Conservation (phyloP, 2,888 invertebrate species). For the Icerya purchasi region DNA sequence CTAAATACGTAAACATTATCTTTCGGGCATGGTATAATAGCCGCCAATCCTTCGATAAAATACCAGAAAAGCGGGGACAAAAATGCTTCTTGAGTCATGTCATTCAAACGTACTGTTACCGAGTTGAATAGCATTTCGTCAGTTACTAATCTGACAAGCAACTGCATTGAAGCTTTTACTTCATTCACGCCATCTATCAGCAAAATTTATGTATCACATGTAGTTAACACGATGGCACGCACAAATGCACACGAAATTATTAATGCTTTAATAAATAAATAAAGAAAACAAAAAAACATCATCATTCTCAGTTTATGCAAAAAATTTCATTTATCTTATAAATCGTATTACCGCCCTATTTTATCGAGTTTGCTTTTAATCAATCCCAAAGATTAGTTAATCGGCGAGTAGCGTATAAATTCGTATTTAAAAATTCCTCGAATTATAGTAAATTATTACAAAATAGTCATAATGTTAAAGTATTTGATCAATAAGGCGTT, state of each 20-base stretch:
- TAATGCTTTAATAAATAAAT: too few relatives aligned
- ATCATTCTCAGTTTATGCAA: too few relatives aligned
- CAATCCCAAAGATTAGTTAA: too few relatives aligned
- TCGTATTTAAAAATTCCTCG: too few relatives aligned
- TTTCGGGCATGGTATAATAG: slow-evolving; percentile 74
- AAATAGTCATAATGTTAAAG: too few relatives aligned
- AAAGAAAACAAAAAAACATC: too few relatives aligned
- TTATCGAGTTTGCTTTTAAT: too few relatives aligned
- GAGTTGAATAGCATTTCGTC: slow-evolving; percentile 87
- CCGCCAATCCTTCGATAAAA: slow-evolving; percentile 75
- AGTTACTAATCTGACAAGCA: slow-evolving; percentile 73
- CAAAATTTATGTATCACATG: slow-evolving; percentile 9
- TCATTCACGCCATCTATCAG: slow-evolving; percentile 72
- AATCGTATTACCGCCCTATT: too few relatives aligned
- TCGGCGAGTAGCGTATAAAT: too few relatives aligned
- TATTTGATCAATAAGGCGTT: too few relatives aligned
- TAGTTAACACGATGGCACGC: not conserved
- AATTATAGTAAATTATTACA: too few relatives aligned
- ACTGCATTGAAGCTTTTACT: slow-evolving; percentile 75
- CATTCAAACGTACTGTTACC: slow-evolving; percentile 74
- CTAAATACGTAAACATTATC: slow-evolving; percentile 85
- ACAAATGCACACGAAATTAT: not conserved
- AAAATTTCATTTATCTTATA: too few relatives aligned
- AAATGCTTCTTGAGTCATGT: slow-evolving; percentile 83
- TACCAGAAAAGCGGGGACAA: slow-evolving; percentile 68